Base-by-base conservation (phyloP, 2,888 invertebrate genomes). In the Tenthredo amoena region DNA sequence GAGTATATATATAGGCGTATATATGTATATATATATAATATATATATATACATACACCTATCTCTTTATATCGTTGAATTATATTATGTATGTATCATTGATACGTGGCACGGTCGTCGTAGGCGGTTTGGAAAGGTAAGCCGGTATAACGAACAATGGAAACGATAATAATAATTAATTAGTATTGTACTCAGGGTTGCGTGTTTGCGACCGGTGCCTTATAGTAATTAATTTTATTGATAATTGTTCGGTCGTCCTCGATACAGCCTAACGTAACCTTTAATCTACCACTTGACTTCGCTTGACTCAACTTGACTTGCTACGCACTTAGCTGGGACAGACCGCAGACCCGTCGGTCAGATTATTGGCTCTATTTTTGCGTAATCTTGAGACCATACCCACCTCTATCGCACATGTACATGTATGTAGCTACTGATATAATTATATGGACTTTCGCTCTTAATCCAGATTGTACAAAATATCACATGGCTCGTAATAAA, bases 241-340 rank as follows among this genome's bases (percentile, higher is more conserved):
- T 83, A 83, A 83, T 83, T 83, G 83, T 83, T 83, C 50, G 83
- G 15, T 83, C 83, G 83, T 83, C 83, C 83, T 83, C 83, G 83
- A 83, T 83, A 83, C 68, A 40, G 31, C 40, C 43, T 40, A 83
- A 58, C 81, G 83, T 83, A 83, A 83, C 83, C 83, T 83, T 71
- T 83, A 83, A 83, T 83, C 83, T 50, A 83, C 83, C 83, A 83
- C 83, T 83, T 83, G 83, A 83, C 83, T 83, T 47, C 83, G 47
- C 18, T 83, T 83, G 83, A 83, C 83, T 83, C 83, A 47, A 83
- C 65, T 83, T 68, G 68, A 83, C 68, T 68, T 21, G 83, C 65
- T 83, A 83, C 83, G 83, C 83, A 71, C 43, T 71, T 71, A 71
- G 50, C 83, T 50, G 83, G 55, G 55, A 83, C 71, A n/a, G 21